phyloP scores from a whole-genome alignment of 2,113 vertebrate species.

The Pterocles gutturalis region DNA sequence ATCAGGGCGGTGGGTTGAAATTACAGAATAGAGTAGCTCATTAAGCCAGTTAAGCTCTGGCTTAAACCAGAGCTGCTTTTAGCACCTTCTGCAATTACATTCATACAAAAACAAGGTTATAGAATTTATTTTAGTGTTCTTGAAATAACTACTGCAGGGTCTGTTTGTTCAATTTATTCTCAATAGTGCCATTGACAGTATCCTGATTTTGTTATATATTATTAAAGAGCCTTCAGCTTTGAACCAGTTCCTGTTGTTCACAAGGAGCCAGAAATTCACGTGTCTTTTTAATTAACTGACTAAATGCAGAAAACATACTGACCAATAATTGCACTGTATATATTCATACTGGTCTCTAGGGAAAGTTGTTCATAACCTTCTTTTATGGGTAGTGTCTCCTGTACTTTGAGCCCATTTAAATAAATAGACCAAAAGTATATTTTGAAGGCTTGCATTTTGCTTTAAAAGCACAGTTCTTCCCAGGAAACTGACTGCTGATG shows the following conservation, averaged over 20 bases:
- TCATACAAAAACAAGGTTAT: slow-evolving; percentile 9
- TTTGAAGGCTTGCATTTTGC: slow-evolving; percentile 40
- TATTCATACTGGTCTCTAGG: background rate
- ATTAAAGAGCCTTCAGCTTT: slow-evolving; percentile 30
- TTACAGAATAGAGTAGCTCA: background rate
- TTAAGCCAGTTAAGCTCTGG: slow-evolving; percentile 11
- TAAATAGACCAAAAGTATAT: background rate
- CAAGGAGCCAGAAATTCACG: background rate
- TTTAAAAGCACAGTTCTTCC: background rate
- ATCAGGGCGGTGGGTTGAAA: background rate
- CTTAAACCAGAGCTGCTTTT: slow-evolving; percentile 56
- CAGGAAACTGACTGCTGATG: background rate
- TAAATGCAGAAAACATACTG: background rate
- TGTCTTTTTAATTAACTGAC: slow-evolving; percentile 22
- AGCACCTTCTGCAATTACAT: background rate
- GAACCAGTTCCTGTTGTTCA: background rate
- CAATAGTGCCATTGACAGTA: background rate
- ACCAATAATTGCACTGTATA: background rate
- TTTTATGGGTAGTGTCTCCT: background rate
- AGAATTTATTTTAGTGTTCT: slow-evolving; percentile 1
- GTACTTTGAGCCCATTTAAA: background rate
- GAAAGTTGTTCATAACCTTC: background rate
- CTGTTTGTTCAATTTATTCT: background rate
- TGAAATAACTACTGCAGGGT: slow-evolving; percentile 19
- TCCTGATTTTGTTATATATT: background rate